Evolutionary conservation across 2,888 invertebrate species (phyloP), one percentile per base, ranked within the genome.

Genomic region (Muschampia plurimacula): DNA sequence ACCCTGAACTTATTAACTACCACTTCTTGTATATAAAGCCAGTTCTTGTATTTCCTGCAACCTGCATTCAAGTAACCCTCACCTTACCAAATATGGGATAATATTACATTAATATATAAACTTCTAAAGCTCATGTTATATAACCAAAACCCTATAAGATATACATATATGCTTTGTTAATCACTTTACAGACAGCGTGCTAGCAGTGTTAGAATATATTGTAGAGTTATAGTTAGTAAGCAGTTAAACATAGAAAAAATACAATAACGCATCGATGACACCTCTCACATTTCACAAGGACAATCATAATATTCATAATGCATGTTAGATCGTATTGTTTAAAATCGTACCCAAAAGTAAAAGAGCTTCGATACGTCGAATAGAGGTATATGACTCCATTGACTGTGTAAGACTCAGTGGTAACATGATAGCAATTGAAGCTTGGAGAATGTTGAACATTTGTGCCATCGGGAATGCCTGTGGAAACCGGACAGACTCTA

Each of bases 391-490:
- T 9, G 95, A 90, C 86, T 97, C 96, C 73, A 96, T 95, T 28
- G 91, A 84, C 74, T 91, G 83, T 9, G 95, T 85, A 65, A 96
- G 85, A 60, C 92, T 95, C 82, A 86, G 81, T 72, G 95, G 96
- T 83, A 95, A 91, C 78, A 90, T 87, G 79, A 95, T 93, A 72
- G 96, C 95, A 87, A 96, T 88, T 41, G 95, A 84, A 52, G 92
- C 83, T 89, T 97, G 97, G 49, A 97, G 94, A n/a, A 96, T 95
- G 89, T 97, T 97, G 86, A 96, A 97, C 87, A 96, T 96, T 86
- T 96, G 96, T 7, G 97, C 96, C 89, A 96, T 93, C 71, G 97
- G 96, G 90, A 97, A 97, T 59, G 96, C 97, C 89, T 92, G 92
- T 81, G 88, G 82, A 90, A 84, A 86, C 80, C 79, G 84, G 77